Conservation (phyloP, 2,797 vertebrate genomes). For the Gallirallus australis region DNA sequence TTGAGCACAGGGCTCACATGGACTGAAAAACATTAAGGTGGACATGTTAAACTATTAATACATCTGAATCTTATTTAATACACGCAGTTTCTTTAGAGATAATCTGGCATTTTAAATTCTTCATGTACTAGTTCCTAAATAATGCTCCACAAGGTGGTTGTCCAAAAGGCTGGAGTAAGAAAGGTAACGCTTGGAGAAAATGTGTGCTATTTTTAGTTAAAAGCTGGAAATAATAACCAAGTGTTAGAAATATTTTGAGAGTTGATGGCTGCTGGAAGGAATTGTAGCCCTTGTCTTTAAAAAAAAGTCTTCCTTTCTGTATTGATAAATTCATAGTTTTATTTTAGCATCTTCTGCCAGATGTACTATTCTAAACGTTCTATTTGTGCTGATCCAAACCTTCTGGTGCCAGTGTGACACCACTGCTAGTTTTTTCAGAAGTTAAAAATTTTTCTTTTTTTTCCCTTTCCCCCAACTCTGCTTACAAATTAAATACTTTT, state of each 20-base stretch:
- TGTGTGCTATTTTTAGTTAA: neutral
- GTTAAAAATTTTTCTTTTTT: neutral
- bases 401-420: neutral
- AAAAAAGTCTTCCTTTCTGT: fast-evolving
- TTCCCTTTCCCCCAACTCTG: too few species aligned
- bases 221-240: neutral
- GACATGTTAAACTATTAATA: neutral
- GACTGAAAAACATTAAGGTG: neutral
- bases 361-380: neutral
- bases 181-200: neutral
- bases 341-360: neutral
- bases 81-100: neutral
- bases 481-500: neutral
- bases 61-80: neutral
- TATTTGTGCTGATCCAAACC: neutral
- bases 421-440: neutral
- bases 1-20: neutral
- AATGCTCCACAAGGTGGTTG: neutral
- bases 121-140: neutral
- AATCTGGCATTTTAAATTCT: neutral
- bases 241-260: neutral
- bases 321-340: neutral
- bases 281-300: neutral
- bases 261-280: neutral
- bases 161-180: neutral